A percentile compares a stretch with the other conserved stretches of the same genome.
Conservation (phyloP, 1,140 invertebrate genomes). For the Drosophila parabipectinata region DNA sequence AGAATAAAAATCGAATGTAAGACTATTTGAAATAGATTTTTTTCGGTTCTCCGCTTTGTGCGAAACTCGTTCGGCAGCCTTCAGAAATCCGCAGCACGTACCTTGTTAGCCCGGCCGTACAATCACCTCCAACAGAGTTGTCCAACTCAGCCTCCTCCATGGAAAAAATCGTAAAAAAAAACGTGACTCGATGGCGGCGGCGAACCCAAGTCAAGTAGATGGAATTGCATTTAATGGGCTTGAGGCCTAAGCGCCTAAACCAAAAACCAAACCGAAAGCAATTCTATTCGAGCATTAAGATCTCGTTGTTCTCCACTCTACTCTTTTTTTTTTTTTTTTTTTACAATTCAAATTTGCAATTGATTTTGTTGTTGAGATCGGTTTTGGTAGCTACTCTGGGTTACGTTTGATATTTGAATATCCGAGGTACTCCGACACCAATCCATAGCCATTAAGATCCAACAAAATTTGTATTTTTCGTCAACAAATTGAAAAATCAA, state of each 20-base stretch:
- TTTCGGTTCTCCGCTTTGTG: constrained; percentile 9
- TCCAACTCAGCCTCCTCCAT: constrained; percentile 17
- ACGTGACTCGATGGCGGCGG: constrained; percentile 63
- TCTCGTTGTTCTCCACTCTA: constrained; percentile 29
- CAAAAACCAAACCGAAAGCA: constrained; percentile 30
- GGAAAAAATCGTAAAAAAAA: constrained; percentile 42
- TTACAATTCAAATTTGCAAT: constrained; percentile 74
- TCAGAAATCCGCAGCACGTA: constrained; percentile 69
- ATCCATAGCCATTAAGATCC: constrained; percentile 64
- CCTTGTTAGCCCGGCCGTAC: constrained; percentile 71
- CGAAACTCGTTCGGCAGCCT: constrained; percentile 72
- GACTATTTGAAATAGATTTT: constrained; percentile 73
- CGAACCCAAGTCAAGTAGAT: constrained; percentile 64
- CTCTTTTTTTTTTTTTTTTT: constrained; percentile 53
- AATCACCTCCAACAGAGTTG: constrained; percentile 70
- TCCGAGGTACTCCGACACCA: constrained; percentile 49
- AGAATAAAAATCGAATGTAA: constrained; percentile 69
- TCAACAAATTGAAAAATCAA: constrained; percentile 57
- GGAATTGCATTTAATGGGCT: constrained; percentile 76
- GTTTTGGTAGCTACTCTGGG: background rate
- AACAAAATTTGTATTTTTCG: constrained; percentile 53
- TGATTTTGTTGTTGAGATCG: constrained; percentile 42
- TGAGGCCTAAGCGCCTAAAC: constrained; percentile 23
- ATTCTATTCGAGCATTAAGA: constrained; percentile 45
- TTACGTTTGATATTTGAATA: constrained; percentile 68